Base-by-base conservation (phyloP, 2,797 vertebrate species). In the Garrulus glandarius region DNA sequence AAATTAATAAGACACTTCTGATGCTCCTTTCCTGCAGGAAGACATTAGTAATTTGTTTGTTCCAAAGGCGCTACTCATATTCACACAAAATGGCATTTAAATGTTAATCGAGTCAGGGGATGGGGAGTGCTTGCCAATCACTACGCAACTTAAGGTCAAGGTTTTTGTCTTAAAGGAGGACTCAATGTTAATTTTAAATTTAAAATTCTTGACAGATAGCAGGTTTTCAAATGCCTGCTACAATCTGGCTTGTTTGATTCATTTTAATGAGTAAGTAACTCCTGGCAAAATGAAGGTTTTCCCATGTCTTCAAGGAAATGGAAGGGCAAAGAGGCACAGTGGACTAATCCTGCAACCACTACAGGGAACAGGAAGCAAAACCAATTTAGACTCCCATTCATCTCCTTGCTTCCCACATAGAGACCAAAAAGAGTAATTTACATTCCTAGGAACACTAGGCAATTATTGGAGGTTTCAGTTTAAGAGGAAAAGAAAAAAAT, bases 71-170 rank as follows among this genome's bases (percentile, higher is more conserved):
- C 95, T 89, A 94, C 95, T 95, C 96, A 95, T 97, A 96, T 96
- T 96, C 95, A 92, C 93, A 96, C 96, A 96, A 97, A 98, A 98
- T 98, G 98, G 97, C 97, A 98, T 98, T 98, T 98, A 98, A 98
- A 98, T 98, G 98, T 98, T 98, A 98, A 98, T 98, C 94, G 96
- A 98, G 97, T 98, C 98, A 98, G 95, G 91, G 97, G 93, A 97
- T 94, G 91, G 70, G 86, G 91, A 89, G 34, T 23, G 60, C 92
- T 95, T 96, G 97, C 95, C 96, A 95, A 97, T 98, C 98, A 97
- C 96, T 26, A 89, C 5, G 37, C 76, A 93, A 97, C 84, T 85
- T 93, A 98, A 98, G 98, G 98, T 98, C 97, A 97, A 98, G 97
- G 96, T 96, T 96, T 98, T 83, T 95, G 95, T 97, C 96, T 97